Evolutionary conservation across 2,797 vertebrate genomes (phyloP).

Genomic region (Poecilia gillii): DNA sequence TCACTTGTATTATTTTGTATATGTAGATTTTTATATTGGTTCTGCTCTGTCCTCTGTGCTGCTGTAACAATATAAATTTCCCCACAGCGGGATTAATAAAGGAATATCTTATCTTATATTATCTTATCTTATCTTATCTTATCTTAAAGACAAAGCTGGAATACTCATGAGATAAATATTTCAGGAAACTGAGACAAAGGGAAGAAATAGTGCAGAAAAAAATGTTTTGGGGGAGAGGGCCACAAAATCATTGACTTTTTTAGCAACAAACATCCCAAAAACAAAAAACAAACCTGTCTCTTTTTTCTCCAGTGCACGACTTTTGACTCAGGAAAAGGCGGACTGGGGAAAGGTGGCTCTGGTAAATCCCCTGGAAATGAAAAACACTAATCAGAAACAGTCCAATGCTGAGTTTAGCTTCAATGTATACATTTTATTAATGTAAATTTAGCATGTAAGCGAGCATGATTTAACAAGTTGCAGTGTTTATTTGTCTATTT

Average conservation of each 20-base stretch:
- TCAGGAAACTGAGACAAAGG: slow-evolving; percentile 45
- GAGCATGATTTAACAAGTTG: neutral
- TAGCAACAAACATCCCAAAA: slow-evolving; percentile 9
- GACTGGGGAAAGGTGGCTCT: slow-evolving; percentile 79
- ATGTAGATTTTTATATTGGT: too few relatives aligned
- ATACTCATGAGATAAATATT: slow-evolving; percentile 59
- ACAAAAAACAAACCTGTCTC: slow-evolving; percentile 75
- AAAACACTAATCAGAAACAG: neutral
- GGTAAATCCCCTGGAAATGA: slow-evolving; percentile 67
- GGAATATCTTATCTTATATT: too few relatives aligned
- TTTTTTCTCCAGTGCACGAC: slow-evolving; percentile 77
- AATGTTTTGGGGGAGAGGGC: slow-evolving; percentile 12
- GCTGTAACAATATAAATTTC: too few relatives aligned
- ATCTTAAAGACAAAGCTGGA: slow-evolving; percentile 20
- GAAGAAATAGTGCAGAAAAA: slow-evolving; percentile 7
- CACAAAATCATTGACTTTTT: slow-evolving; percentile 30
- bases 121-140: too few relatives aligned
- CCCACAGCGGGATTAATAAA: too few relatives aligned
- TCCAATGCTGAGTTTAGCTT: neutral
- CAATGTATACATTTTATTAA: neutral
- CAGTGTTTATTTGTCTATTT: neutral
- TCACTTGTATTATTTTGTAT: too few relatives aligned
- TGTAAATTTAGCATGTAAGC: neutral
- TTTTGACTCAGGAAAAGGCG: slow-evolving; percentile 72
- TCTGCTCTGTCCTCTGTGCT: too few relatives aligned